These are phyloP conservation scores for Habrosyne pyritoides DNA, from an alignment of 2,888 invertebrate species.

Conservation along the genomic window DNA sequence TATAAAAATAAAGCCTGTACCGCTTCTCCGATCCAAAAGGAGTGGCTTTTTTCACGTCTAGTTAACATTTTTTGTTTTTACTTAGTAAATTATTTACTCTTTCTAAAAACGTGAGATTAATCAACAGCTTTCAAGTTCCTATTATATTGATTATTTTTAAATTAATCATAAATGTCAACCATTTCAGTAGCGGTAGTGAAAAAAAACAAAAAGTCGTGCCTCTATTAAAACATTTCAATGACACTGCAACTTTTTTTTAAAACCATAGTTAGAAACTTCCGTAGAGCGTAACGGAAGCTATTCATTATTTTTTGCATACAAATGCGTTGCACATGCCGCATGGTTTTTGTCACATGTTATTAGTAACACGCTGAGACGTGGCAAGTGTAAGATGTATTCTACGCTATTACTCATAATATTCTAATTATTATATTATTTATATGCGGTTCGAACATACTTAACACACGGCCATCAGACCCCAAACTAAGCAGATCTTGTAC, in stretches of 20 bases:
- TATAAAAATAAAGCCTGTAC: too few species aligned
- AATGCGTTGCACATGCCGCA: background rate
- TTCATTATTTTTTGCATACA: background rate
- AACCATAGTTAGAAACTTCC: background rate
- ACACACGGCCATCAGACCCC: too few species aligned
- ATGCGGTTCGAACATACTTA: too few species aligned
- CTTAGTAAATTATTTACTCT: too few species aligned
- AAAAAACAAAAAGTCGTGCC: background rate
- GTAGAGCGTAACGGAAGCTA: background rate
- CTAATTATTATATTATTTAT: too few species aligned
- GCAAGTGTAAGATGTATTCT: background rate
- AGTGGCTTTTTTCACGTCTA: too few species aligned
- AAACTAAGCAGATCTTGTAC: too few species aligned
- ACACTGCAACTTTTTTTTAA: background rate
- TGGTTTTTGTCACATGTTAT: background rate
- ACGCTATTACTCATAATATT: background rate
- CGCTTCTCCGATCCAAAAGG: too few species aligned
- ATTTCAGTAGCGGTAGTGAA: background rate
- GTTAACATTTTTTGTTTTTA: too few species aligned
- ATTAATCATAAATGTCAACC: background rate
- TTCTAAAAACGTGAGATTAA: too few species aligned
- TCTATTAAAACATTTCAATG: background rate
- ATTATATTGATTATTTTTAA: too few species aligned
- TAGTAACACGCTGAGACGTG: background rate
- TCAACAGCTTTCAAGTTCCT: too few species aligned